Percentiles rank a stretch among this genome's conserved stretches.
phyloP scores from a whole-genome alignment of 2,888 invertebrate genomes.

The Cryptocephalus moraei region DNA sequence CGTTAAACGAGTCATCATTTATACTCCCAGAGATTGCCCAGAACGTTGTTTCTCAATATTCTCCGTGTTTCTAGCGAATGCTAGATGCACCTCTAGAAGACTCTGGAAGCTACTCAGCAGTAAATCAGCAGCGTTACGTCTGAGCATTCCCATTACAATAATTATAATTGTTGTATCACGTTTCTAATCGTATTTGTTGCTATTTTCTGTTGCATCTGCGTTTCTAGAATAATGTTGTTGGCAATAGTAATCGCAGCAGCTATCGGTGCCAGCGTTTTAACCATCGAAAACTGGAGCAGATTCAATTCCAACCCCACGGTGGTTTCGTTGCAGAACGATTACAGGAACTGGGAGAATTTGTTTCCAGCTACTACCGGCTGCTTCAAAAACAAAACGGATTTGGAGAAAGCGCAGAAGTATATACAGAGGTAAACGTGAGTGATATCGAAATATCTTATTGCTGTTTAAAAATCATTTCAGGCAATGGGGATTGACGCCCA shows the following conservation, averaged over 20 bases:
- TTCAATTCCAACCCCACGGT: slow-evolving; percentile 53
- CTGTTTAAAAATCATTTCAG: slow-evolving; percentile 18
- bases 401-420: slow-evolving; percentile 26
- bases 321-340: slow-evolving; percentile 53
- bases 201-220: too few relatives aligned
- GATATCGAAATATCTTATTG: neutral
- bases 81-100: neutral
- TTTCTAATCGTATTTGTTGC: too few relatives aligned
- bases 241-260: slow-evolving; percentile 33
- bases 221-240: slow-evolving; percentile 40
- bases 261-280: slow-evolving; percentile 40
- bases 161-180: too few relatives aligned
- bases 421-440: slow-evolving; percentile 28
- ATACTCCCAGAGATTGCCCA: too few relatives aligned
- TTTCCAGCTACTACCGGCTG: slow-evolving; percentile 50
- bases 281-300: slow-evolving; percentile 44
- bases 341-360: slow-evolving; percentile 48
- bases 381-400: slow-evolving; percentile 36
- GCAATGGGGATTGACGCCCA: slow-evolving; percentile 36
- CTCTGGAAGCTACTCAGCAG: too few relatives aligned
- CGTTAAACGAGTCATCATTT: too few relatives aligned
- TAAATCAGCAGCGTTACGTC: too few relatives aligned
- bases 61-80: too few relatives aligned
- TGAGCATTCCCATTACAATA: too few relatives aligned
- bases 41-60: too few relatives aligned